phyloP scores from a whole-genome alignment of 1,140 invertebrate genomes.

The Saccostrea glomerata region DNA sequence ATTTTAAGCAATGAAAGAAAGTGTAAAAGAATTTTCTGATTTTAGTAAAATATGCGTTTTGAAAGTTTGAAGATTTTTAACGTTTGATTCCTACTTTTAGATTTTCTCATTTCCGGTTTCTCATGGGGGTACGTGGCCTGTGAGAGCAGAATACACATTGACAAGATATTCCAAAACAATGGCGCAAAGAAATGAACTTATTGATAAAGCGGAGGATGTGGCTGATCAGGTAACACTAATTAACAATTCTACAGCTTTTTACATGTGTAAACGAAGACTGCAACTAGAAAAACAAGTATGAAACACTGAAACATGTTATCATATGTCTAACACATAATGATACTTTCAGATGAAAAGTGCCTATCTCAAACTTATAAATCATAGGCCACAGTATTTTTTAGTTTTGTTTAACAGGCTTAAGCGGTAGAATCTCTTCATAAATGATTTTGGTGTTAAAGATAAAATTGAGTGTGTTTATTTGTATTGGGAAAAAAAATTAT shows the following conservation, averaged over 20 bases:
- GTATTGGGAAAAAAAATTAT: too few species aligned
- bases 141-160: slow-evolving; percentile 52
- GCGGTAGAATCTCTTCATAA: too few species aligned
- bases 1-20: neutral
- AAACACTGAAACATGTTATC: too few species aligned
- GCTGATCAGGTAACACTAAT: slow-evolving; percentile 90
- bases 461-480: too few species aligned
- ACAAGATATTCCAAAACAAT: slow-evolving; percentile 65
- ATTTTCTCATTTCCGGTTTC: slow-evolving; percentile 37
- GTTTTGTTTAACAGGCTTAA: too few species aligned
- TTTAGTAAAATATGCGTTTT: neutral
- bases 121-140: slow-evolving; percentile 70
- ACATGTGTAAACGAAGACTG: neutral
- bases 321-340: too few species aligned
- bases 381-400: too few species aligned
- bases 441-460: too few species aligned
- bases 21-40: neutral
- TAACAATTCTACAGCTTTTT: neutral
- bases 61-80: neutral
- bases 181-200: slow-evolving; percentile 87
- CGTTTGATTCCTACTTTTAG: slow-evolving; percentile 10
- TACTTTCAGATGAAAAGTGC: too few species aligned
- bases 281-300: neutral
- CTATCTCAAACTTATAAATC: too few species aligned
- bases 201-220: slow-evolving; percentile 94